A percentile compares a stretch with the other conserved stretches of the same genome.
These are phyloP conservation scores for Apodemia duryi DNA, from an alignment of 2,888 invertebrate genomes.

Conservation along the genomic window DNA sequence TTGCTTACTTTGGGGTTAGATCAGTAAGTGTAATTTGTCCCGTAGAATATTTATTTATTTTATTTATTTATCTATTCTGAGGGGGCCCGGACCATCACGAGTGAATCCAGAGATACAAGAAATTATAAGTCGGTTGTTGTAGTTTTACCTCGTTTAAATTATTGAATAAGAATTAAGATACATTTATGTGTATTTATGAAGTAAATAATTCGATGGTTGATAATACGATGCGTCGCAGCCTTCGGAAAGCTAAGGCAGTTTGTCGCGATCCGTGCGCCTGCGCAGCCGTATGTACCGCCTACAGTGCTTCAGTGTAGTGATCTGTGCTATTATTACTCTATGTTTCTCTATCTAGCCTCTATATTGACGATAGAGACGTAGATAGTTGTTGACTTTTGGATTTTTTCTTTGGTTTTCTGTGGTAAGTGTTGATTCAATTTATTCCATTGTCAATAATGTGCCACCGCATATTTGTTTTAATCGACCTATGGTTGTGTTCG, in stretches of 20 bases:
- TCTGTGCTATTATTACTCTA: conserved; percentile 38
- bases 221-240: conserved; percentile 18
- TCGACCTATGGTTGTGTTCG: not conserved
- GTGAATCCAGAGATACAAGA: too few relatives aligned
- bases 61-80: too few relatives aligned
- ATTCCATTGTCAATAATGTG: not conserved
- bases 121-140: too few relatives aligned
- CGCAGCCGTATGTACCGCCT: conserved; percentile 47
- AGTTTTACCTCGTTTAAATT: too few relatives aligned
- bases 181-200: not conserved
- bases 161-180: not conserved
- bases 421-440: conserved; percentile 8
- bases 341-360: conserved; percentile 60
- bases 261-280: conserved; percentile 53
- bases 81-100: too few relatives aligned
- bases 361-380: conserved; percentile 62
- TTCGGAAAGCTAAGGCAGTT: conserved; percentile 45
- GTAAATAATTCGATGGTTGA: not conserved
- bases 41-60: too few relatives aligned
- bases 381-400: conserved; percentile 44
- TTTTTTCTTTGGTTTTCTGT: conserved; percentile 43
- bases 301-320: conserved; percentile 42
- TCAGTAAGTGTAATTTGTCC: too few relatives aligned
- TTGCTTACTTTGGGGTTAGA: too few relatives aligned
- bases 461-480: not conserved